Conservation (phyloP, 1,140 invertebrate genomes). For the Euborellia annulipes region DNA sequence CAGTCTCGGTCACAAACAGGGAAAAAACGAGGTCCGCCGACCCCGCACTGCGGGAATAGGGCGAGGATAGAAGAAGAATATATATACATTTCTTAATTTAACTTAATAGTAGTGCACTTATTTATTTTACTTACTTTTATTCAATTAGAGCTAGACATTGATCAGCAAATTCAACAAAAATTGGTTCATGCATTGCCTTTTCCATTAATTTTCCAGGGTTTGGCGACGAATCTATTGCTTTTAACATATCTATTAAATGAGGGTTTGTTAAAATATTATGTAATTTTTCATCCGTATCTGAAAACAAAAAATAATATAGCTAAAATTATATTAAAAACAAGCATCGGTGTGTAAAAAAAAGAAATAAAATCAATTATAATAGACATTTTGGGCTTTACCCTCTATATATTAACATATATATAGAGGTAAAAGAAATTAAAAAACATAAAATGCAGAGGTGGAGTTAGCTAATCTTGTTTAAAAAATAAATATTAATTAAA, state of each 20-base stretch:
- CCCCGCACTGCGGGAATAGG: no score
- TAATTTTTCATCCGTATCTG: constrained; percentile 37
- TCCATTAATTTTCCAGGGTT: constrained; percentile 42
- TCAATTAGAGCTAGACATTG: constrained; percentile 51
- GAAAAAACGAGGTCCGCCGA: no score
- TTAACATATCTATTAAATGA: constrained; percentile 44
- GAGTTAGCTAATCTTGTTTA: constrained; percentile 1
- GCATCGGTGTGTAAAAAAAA: constrained; percentile 3
- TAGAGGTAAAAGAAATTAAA: background rate
- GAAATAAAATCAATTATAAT: constrained; percentile 3
- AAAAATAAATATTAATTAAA: no score
- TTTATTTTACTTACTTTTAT: constrained; percentile 23
- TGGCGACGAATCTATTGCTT: constrained; percentile 35
- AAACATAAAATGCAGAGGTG: no score
- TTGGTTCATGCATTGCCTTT: constrained; percentile 54
- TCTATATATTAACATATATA: background rate
- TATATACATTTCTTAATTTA: no score
- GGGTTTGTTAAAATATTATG: constrained; percentile 45
- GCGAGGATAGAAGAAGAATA: no score
- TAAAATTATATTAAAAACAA: constrained; percentile 2
- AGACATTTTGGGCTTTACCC: background rate
- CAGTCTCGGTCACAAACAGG: no score
- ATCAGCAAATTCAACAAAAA: constrained; percentile 62
- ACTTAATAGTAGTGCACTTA: background rate
- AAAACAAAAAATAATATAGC: constrained; percentile 18